Evolutionary conservation across 2,113 vertebrate genomes (phyloP).

Genomic region (Prionailurus viverrinus): DNA sequence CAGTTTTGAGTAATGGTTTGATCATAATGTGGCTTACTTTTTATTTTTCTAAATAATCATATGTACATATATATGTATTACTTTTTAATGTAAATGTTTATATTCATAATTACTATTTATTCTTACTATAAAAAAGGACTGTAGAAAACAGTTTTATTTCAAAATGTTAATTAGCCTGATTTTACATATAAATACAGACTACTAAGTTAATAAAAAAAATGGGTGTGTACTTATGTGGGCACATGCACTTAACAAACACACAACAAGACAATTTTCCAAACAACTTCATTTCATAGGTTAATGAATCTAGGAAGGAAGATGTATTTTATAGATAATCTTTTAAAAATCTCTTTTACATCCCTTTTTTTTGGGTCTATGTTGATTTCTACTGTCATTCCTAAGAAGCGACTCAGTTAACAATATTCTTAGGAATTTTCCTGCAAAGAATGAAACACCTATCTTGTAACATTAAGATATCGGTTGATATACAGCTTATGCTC

Average conservation of each 20-base stretch:
- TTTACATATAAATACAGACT: not conserved
- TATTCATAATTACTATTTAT: slow-evolving; percentile 29
- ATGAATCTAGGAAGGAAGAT: not conserved
- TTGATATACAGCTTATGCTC: not conserved
- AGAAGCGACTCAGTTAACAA: slow-evolving; percentile 6
- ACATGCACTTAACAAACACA: not conserved
- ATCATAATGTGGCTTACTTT: slow-evolving; percentile 6
- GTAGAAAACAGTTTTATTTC: not conserved
- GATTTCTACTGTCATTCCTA: not conserved
- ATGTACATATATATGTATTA: not conserved
- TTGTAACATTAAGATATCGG: not conserved
- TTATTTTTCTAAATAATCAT: not conserved
- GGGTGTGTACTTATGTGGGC: not conserved
- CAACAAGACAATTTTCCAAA: not conserved
- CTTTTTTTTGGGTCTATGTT: not conserved
- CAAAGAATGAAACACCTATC: not conserved
- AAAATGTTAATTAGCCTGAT: slow-evolving; percentile 26
- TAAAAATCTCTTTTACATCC: not conserved
- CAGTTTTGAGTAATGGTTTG: not conserved
- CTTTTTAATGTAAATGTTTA: not conserved
- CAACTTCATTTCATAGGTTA: not conserved
- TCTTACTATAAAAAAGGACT: not conserved
- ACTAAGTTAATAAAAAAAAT: not conserved
- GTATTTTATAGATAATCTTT: slow-evolving; percentile 1
- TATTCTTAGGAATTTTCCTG: not conserved